These are phyloP conservation scores for Balanococcus diminutus DNA, from an alignment of 2,888 invertebrate genomes.

Conservation along the genomic window DNA sequence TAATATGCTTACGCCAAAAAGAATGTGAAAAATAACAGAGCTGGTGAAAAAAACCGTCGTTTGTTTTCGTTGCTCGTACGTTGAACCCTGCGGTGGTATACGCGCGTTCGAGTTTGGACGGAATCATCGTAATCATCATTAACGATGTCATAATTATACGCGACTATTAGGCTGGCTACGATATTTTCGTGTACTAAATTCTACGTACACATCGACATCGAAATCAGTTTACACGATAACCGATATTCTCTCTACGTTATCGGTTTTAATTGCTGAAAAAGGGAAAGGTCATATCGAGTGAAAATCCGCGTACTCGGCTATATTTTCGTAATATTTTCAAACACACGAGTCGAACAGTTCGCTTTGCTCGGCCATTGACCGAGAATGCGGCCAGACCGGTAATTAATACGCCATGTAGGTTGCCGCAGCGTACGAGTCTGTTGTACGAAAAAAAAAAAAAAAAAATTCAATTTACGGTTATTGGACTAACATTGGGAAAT, in stretches of 20 bases:
- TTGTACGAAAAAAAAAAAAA: background rate
- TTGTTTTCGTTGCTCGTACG: background rate
- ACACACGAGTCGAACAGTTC: background rate
- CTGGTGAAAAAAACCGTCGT: background rate
- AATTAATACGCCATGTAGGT: conserved; percentile 36
- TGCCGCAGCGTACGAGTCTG: background rate
- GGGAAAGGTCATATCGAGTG: conserved; percentile 19
- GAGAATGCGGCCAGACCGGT: conserved; percentile 39
- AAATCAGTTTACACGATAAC: background rate
- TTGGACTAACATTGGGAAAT: background rate
- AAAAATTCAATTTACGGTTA: conserved; percentile 37
- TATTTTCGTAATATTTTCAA: conserved; percentile 18
- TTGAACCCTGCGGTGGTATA: background rate
- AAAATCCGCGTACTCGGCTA: background rate
- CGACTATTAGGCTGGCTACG: no score
- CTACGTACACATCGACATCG: background rate
- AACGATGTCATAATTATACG: background rate
- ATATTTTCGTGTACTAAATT: background rate
- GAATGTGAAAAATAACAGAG: background rate
- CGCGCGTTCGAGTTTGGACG: no score
- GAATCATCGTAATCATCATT: background rate
- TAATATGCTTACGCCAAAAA: background rate
- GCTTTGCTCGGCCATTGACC: conserved; percentile 20
- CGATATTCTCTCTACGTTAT: conserved; percentile 5
- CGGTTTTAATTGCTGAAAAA: conserved; percentile 6